Evolutionary conservation across 1,140 invertebrate species (phyloP), one percentile per base, ranked within the genome.

Genomic region (Drosophila busckii): DNA sequence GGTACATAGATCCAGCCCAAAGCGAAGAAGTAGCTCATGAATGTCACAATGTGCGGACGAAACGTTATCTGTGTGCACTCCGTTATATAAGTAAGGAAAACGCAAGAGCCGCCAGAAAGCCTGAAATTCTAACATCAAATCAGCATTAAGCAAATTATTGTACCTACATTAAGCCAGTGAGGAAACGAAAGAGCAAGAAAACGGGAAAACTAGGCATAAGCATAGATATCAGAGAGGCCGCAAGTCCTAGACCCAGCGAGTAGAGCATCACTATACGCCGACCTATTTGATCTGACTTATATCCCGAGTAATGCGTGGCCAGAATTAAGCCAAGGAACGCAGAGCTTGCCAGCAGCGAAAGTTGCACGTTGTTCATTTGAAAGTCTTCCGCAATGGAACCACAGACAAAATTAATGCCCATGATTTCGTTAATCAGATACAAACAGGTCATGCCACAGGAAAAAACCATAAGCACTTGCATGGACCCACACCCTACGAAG

Each of bases 151-250:
- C 0, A 1, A 6, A 4, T 6, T 7, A 8, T 10, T 23, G 10
- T 41, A 63, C 54, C 2, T 19, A 64, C 61, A 32, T 38, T 13
- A 58, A 2, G 1, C 61, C 61, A 1, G 10, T 38, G 1, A 58
- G 1, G 4, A 64, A 35, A 20, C 61, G 41, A 4, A 10, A 34
- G 2, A 59, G 5, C 2, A 52, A 1, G 12, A 59, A 46, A 1
- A 5, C 20, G 9, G 32, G 29, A 7, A 46, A 52, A 3, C 2
- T 34, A 1, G 61, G 61, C 54, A 64, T 59, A 2, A 22, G 2
- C 4, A 49, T 4, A 1, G 54, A 59, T 3, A 40, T 4, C 1
- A 42, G 0, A 2, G 54, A 59, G 8, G 38, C 2, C 3, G 28
- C 2, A 5, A 34, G 0, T 8, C 17, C n/a, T 1, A 52, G 2